Evolutionary conservation across 2,113 vertebrate species (phyloP).

Genomic region (Rhipidura dahli): DNA sequence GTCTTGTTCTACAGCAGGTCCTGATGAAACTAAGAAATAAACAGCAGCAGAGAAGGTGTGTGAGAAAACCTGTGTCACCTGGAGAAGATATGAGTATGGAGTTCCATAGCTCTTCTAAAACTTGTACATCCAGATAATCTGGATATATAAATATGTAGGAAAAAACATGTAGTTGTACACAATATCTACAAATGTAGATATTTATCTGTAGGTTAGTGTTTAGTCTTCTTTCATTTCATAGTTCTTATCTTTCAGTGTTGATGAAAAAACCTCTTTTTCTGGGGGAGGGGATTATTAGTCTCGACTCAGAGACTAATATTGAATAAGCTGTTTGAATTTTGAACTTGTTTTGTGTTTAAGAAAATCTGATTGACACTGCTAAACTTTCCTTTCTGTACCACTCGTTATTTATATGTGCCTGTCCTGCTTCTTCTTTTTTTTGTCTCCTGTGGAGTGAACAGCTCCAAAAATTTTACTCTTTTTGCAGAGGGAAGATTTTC

Average conservation of each 20-base stretch:
- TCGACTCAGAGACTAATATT: too few species aligned
- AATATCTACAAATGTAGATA: not conserved
- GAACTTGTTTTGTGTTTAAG: not conserved
- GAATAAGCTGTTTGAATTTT: not conserved
- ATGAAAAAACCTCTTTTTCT: not conserved
- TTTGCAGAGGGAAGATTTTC: not conserved
- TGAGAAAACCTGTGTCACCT: not conserved
- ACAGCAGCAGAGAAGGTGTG: not conserved
- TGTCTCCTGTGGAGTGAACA: not conserved
- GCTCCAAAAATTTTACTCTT: not conserved
- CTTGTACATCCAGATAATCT: not conserved
- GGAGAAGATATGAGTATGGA: not conserved
- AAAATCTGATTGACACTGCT: accelerated
- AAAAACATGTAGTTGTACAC: not conserved
- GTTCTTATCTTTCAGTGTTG: not conserved
- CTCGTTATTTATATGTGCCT: not conserved
- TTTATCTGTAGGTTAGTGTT: not conserved
- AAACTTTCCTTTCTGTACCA: not conserved
- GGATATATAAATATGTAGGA: not conserved
- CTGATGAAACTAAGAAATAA: not conserved
- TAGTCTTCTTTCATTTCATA: not conserved
- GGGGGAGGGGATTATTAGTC: not conserved
- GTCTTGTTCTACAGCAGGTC: not conserved
- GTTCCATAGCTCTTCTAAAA: not conserved
- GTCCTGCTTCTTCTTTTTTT: not conserved